These are phyloP conservation scores for Leptopilina syphax DNA, from an alignment of 2,888 invertebrate genomes.

Conservation along the genomic window DNA sequence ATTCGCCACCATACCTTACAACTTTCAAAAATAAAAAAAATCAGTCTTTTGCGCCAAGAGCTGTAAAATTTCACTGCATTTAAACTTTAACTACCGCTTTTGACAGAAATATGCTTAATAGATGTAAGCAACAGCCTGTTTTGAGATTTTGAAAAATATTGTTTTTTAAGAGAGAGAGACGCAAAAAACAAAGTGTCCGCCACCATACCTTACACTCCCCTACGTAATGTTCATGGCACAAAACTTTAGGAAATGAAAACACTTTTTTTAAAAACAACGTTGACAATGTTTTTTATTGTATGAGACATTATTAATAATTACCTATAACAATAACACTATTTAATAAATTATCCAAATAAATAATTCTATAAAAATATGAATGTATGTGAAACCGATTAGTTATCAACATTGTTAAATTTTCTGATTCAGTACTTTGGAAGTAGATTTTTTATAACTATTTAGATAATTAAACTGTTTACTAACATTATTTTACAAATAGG, in stretches of 20 bases:
- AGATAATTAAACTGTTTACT: neutral
- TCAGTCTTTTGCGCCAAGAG: no score
- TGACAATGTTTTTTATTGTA: conserved; percentile 10
- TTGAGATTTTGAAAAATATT: no score
- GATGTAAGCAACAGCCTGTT: no score
- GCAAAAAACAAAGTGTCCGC: no score
- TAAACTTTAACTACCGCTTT: no score
- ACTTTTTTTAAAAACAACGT: neutral
- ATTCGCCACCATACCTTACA: no score
- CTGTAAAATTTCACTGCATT: no score
- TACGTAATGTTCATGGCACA: no score
- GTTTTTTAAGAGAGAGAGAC: no score
- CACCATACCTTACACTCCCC: no score
- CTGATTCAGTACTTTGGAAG: neutral
- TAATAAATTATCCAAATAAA: neutral
- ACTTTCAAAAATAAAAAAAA: no score
- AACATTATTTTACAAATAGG: neutral
- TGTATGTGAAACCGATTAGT: neutral
- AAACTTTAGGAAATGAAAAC: neutral
- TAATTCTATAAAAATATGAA: neutral
- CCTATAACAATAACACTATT: neutral
- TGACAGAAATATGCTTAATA: no score
- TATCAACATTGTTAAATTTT: neutral
- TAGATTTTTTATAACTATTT: neutral
- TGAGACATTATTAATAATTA: neutral